Conservation (phyloP, 2,113 vertebrate species). For the Pseudopipra pipra region DNA sequence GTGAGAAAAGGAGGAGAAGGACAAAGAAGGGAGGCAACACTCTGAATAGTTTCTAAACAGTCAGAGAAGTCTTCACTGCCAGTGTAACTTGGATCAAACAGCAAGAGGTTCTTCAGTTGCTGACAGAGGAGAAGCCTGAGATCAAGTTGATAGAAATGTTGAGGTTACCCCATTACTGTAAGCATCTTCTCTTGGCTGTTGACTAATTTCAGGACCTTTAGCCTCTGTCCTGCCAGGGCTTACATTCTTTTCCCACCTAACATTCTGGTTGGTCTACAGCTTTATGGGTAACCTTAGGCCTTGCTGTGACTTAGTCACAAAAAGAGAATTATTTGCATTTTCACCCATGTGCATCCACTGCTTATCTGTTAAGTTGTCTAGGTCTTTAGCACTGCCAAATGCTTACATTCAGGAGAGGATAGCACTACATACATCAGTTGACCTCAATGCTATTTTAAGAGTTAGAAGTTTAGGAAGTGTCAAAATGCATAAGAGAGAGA, state of each 20-base stretch:
- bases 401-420: neutral
- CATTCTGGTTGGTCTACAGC: neutral
- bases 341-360: neutral
- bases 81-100: neutral
- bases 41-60: no score
- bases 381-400: neutral
- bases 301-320: neutral
- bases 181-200: neutral
- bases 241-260: neutral
- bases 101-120: neutral
- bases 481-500: no score
- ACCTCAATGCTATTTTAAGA: neutral
- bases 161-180: neutral
- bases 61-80: no score
- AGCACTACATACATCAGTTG: neutral
- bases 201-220: neutral
- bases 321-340: neutral
- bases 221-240: neutral
- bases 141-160: neutral
- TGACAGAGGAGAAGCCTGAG: neutral
- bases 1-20: neutral
- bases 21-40: neutral
- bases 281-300: neutral
- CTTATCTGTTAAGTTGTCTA: neutral
- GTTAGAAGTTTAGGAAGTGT: neutral